Base-by-base conservation (phyloP, 1,140 invertebrate genomes). In the Bombus polaris region DNA sequence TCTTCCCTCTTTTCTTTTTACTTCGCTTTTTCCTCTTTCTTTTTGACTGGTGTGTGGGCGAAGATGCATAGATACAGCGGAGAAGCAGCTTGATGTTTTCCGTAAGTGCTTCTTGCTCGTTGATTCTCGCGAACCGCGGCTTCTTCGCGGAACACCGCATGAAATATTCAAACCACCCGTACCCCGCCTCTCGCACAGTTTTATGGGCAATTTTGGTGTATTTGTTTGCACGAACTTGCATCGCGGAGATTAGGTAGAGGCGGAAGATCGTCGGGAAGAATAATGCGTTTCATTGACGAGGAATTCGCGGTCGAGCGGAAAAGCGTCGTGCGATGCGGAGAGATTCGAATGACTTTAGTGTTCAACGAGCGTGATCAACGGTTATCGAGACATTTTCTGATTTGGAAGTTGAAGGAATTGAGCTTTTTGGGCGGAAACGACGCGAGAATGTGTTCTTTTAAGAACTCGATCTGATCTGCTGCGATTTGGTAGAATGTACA, bases 111-210 rank as follows among this genome's bases (percentile, higher is more conserved):
- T 71, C 37, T 79, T 66, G 72, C 47, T 90, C 77, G 81, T 78
- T 81, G 70, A 75, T 77, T 65, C 87, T 81, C 87, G 86, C 90
- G 79, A 89, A 85, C 75, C 81, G 70, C 87, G 80, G 59, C 70
- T 91, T 90, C 88, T 91, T 90, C 88, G 87, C 76, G 87, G 83
- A 90, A 91, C 83, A 66, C 86, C 87, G 88, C 90, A 91, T 92
- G 90, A 93, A 93, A 93, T 93, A 93, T 93, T 92, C 91, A 92
- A 91, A 91, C 80, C 42, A 25, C 68, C 53, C 22, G 32, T 35
- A 0, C 10, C 62, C 32, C 22, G 8, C 66, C 35, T n/a, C 25
- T 5, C 32, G 73, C 32, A 57, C 70, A 83, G 65, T 87, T 86
- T 88, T 84, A 83, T 74, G 62, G 72, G 81, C 62, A 76, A 77